Evolutionary conservation across 2,797 vertebrate genomes (phyloP).

Genomic region (Chelonia mydas): DNA sequence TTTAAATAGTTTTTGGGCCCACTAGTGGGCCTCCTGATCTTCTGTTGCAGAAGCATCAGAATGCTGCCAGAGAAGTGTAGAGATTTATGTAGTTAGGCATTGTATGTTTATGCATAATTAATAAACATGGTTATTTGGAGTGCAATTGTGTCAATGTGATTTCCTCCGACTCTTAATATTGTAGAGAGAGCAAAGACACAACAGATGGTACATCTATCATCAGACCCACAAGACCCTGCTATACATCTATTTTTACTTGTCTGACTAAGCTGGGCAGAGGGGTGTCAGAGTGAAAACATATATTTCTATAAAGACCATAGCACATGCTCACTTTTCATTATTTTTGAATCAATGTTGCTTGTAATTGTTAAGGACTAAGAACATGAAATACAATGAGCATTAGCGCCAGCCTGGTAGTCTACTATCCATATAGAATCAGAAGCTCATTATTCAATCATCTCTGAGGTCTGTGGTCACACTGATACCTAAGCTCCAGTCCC

Average conservation of each 20-base stretch:
- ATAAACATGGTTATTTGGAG: neutral
- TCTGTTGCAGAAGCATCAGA: neutral
- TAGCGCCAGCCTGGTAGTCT: neutral
- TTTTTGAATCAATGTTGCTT: neutral
- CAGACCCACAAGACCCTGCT: neutral
- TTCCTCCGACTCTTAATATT: neutral
- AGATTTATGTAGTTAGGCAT: neutral
- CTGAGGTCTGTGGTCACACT: neutral
- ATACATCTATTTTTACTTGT: neutral
- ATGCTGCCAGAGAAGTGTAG: neutral
- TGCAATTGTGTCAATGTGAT: neutral
- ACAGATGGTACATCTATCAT: fast-evolving
- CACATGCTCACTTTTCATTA: neutral
- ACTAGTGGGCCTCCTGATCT: neutral
- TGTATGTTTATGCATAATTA: neutral
- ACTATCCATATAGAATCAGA: neutral
- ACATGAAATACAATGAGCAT: neutral
- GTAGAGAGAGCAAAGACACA: neutral
- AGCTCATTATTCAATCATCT: neutral
- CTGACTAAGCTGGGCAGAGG: neutral
- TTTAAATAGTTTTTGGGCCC: neutral
- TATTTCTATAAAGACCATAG: neutral
- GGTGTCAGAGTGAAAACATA: neutral
- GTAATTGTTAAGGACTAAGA: neutral
- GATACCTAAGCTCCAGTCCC: neutral